phyloP scores from a whole-genome alignment of 2,113 vertebrate species.

The Heterochromis multidens region DNA sequence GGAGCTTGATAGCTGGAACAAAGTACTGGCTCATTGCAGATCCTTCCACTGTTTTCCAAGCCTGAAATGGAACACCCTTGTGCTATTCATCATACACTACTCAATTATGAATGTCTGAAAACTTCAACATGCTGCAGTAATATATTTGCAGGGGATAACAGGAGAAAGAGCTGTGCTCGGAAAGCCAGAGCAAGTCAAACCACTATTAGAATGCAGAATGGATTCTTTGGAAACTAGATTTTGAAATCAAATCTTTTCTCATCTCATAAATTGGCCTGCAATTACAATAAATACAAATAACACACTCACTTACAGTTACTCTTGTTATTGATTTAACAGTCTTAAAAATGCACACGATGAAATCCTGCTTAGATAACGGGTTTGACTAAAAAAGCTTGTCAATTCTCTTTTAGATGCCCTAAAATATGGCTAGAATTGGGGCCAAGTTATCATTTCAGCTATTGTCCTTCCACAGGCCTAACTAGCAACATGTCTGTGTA shows the following conservation, averaged over 20 bases:
- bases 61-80: slow-evolving; percentile 68
- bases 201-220: slow-evolving; percentile 1
- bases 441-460: slow-evolving; percentile 30
- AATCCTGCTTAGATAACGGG: not conserved
- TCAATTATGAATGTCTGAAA: slow-evolving; percentile 76
- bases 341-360: not conserved
- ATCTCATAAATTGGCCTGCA: not conserved
- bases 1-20: slow-evolving; percentile 18
- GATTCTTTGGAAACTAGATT: not conserved
- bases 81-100: slow-evolving; percentile 72
- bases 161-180: slow-evolving; percentile 15
- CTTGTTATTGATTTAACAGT: not conserved
- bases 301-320: not conserved
- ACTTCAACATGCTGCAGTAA: slow-evolving; percentile 65
- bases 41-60: slow-evolving; percentile 44
- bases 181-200: slow-evolving; percentile 24
- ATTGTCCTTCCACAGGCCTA: slow-evolving; percentile 29
- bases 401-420: slow-evolving; percentile 28
- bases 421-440: slow-evolving; percentile 55
- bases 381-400: slow-evolving; percentile 13
- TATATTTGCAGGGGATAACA: slow-evolving; percentile 61
- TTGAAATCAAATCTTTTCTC: slow-evolving; percentile 15
- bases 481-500: slow-evolving; percentile 51
- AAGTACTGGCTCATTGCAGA: slow-evolving; percentile 27
- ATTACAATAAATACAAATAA: slow-evolving; percentile 11